A percentile compares a stretch with the other conserved stretches of the same genome.
phyloP scores from a whole-genome alignment of 2,888 invertebrate genomes.

The Drosophila falleni region DNA sequence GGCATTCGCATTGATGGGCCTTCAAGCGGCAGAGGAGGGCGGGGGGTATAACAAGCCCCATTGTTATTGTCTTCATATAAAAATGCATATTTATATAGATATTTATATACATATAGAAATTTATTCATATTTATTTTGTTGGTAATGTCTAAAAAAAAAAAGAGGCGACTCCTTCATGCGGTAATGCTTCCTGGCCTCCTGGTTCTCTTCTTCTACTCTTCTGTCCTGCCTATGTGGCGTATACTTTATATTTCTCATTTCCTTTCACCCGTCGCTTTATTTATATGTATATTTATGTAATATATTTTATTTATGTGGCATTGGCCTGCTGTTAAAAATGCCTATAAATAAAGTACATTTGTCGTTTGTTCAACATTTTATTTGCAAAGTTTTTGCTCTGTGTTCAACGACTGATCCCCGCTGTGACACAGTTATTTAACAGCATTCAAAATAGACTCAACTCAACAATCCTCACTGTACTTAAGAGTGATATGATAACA shows the following conservation, averaged over 20 bases:
- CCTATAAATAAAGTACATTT: constrained; percentile 73
- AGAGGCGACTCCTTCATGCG: constrained; percentile 58
- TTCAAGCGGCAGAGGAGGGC: background rate
- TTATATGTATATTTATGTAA: constrained; percentile 56
- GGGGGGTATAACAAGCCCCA: constrained; percentile 18
- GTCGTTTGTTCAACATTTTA: constrained; percentile 52
- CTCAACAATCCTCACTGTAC: background rate
- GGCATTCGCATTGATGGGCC: constrained; percentile 59
- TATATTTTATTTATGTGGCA: constrained; percentile 68
- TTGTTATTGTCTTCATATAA: constrained; percentile 50
- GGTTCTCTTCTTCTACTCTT: background rate
- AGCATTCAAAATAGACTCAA: constrained; percentile 22
- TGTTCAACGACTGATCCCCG: constrained; percentile 26
- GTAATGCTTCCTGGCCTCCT: constrained; percentile 46
- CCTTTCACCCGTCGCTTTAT: constrained; percentile 55
- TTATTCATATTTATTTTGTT: constrained; percentile 64
- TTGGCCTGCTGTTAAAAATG: constrained; percentile 74
- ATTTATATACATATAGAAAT: constrained; percentile 8
- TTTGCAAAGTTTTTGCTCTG: constrained; percentile 37
- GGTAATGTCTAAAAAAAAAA: constrained; percentile 57
- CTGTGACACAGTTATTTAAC: constrained; percentile 58
- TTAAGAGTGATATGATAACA: background rate
- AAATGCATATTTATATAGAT: constrained; percentile 36
- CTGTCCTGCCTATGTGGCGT: constrained; percentile 42
- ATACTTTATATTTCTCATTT: constrained; percentile 63